Evolutionary conservation across 2,888 invertebrate species (phyloP).

Genomic region (Trichacis sp.): DNA sequence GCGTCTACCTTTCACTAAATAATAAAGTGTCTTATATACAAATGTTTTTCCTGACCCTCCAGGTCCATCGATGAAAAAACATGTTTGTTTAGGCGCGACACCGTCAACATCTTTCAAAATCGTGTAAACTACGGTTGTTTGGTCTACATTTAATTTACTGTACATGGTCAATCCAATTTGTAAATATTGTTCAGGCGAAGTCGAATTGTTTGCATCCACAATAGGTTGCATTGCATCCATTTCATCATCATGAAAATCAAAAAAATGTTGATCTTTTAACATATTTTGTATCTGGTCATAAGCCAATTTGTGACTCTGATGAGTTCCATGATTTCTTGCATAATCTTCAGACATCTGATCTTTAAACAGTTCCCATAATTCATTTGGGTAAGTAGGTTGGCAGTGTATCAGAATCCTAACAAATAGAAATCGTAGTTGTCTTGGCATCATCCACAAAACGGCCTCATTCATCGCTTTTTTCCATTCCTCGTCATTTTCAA

Average conservation of each 20-base stretch:
- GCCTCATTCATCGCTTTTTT: constrained; percentile 28
- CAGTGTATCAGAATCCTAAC: constrained; percentile 5
- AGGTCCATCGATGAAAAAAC: background rate
- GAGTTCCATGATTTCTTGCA: background rate
- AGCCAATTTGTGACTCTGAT: background rate
- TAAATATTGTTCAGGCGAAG: too few relatives aligned
- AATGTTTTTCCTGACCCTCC: too few relatives aligned
- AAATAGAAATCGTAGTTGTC: constrained; percentile 34
- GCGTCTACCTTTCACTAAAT: background rate
- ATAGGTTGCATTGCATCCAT: too few relatives aligned
- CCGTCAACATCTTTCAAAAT: background rate
- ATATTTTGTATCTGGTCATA: background rate
- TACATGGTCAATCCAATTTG: too few relatives aligned
- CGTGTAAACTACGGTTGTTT: background rate
- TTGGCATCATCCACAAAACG: constrained; percentile 36
- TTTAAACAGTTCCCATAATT: constrained; percentile 39
- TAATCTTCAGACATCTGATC: constrained; percentile 36
- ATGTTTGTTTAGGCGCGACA: background rate
- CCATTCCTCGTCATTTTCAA: constrained; percentile 49
- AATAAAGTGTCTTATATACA: constrained; percentile 3
- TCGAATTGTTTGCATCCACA: too few relatives aligned
- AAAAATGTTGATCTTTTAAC: too few relatives aligned
- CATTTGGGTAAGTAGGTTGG: constrained; percentile 21
- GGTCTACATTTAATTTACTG: too few relatives aligned
- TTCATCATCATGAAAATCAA: too few relatives aligned